These are phyloP conservation scores for Drosophila greeni DNA, from an alignment of 2,888 invertebrate genomes.

Conservation along the genomic window DNA sequence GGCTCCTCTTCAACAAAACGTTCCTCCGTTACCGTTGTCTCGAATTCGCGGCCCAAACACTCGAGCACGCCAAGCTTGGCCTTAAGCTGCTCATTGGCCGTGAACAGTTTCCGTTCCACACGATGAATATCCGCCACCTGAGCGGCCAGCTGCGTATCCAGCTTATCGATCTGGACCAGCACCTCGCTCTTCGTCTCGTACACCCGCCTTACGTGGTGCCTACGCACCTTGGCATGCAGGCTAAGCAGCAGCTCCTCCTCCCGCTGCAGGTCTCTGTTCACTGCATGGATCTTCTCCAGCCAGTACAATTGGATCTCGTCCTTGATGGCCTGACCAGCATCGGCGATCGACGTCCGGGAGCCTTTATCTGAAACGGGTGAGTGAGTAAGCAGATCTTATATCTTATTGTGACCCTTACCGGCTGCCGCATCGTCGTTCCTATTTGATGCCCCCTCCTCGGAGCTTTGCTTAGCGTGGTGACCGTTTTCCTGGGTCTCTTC, in stretches of 20 bases:
- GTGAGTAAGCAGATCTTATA: not conserved
- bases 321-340: constrained; percentile 14
- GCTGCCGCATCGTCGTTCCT: not conserved
- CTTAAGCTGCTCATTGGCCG: constrained; percentile 81
- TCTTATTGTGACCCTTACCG: not conserved
- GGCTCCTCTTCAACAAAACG: constrained; percentile 1
- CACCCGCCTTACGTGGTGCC: constrained; percentile 79
- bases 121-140: constrained; percentile 81
- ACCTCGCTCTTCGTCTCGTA: constrained; percentile 73
- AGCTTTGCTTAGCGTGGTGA: not conserved
- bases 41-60: constrained; percentile 80
- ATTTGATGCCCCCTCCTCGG: not conserved
- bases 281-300: constrained; percentile 85
- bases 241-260: constrained; percentile 87
- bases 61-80: constrained; percentile 81
- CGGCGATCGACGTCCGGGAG: not conserved
- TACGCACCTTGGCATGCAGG: constrained; percentile 83
- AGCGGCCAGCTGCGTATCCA: constrained; percentile 80
- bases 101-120: constrained; percentile 80
- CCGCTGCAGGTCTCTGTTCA: constrained; percentile 86
- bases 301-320: constrained; percentile 82
- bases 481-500: constrained; percentile 71
- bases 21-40: constrained; percentile 20
- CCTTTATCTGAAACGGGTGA: not conserved
- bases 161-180: constrained; percentile 73